phyloP scores from a whole-genome alignment of 1,140 invertebrate genomes.

The Sarcophaga bullata region DNA sequence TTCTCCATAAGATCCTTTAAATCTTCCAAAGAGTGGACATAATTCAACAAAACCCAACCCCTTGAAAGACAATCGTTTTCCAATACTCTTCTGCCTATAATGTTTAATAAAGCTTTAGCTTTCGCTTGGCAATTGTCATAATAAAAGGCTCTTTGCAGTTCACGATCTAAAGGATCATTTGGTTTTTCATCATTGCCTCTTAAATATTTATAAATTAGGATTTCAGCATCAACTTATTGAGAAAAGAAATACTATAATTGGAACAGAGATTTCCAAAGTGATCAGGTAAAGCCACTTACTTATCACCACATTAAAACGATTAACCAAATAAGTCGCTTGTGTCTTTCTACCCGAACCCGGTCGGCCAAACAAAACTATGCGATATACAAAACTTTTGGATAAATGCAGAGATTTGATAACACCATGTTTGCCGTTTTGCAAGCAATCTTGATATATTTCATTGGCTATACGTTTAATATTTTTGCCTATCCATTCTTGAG shows the following conservation, averaged over 20 bases:
- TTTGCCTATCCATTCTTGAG: constrained; percentile 54
- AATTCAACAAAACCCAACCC: constrained; percentile 60
- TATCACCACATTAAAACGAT: constrained; percentile 56
- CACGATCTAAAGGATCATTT: constrained; percentile 39
- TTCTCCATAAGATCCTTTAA: constrained; percentile 56
- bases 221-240: constrained; percentile 53
- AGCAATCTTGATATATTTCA: constrained; percentile 51
- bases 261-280: neutral
- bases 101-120: constrained; percentile 51
- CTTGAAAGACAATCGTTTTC: constrained; percentile 53
- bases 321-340: constrained; percentile 50
- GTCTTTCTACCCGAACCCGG: constrained; percentile 56
- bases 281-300: constrained; percentile 27
- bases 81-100: constrained; percentile 51
- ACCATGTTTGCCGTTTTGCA: constrained; percentile 44
- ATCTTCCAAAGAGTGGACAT: constrained; percentile 56
- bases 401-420: constrained; percentile 49
- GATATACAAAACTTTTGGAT: constrained; percentile 51
- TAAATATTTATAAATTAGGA: constrained; percentile 53
- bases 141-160: constrained; percentile 51
- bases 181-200: constrained; percentile 22
- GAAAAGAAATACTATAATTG: neutral
- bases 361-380: constrained; percentile 56
- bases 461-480: constrained; percentile 52
- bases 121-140: constrained; percentile 47